phyloP scores from a whole-genome alignment of 1,140 invertebrate species.

The Habropoda laboriosa region DNA sequence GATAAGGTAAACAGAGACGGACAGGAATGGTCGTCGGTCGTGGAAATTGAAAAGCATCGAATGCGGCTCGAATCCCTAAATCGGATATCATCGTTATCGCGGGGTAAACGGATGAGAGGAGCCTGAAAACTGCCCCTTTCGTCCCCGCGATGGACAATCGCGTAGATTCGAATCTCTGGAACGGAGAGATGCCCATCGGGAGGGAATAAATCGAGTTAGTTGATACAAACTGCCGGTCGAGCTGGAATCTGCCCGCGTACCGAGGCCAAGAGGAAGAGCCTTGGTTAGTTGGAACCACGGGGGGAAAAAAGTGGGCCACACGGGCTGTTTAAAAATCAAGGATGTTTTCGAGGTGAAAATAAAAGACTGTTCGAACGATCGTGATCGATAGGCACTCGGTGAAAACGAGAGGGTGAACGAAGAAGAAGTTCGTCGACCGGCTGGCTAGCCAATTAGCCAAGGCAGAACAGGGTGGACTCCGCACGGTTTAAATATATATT shows the following conservation, averaged over 20 bases:
- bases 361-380: background rate
- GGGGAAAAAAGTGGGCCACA: background rate
- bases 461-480: slow-evolving; percentile 15
- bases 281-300: background rate
- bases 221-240: slow-evolving; percentile 28
- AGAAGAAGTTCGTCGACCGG: slow-evolving; percentile 50
- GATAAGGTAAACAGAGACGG: background rate
- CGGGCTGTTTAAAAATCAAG: background rate
- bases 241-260: background rate
- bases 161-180: slow-evolving; percentile 15
- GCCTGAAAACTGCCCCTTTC: background rate
- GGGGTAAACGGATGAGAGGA: slow-evolving; percentile 3
- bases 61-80: background rate
- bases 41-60: background rate
- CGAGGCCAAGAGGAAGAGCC: background rate
- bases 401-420: background rate
- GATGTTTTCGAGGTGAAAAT: background rate
- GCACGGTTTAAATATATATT: slow-evolving; percentile 49
- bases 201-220: slow-evolving; percentile 29
- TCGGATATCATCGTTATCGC: slow-evolving; percentile 45
- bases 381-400: background rate
- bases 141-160: background rate
- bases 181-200: slow-evolving; percentile 3
- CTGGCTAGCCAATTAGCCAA: slow-evolving; percentile 31
- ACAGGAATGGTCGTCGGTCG: background rate